These are phyloP conservation scores for Caenorhabditis inopinata DNA, from an alignment of 1,140 invertebrate genomes.

Conservation along the genomic window DNA sequence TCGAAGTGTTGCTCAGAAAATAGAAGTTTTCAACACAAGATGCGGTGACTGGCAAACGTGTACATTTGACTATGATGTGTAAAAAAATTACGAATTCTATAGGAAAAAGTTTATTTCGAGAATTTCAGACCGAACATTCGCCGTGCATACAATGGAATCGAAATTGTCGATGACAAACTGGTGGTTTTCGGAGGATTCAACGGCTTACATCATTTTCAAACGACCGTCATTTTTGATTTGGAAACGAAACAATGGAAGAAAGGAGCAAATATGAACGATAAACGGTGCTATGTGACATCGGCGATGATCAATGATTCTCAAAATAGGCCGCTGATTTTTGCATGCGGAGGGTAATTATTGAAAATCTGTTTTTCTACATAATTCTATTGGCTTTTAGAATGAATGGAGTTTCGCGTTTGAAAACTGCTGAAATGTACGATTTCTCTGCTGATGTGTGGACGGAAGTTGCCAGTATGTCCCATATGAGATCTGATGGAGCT, in stretches of 20 bases:
- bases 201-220: constrained; percentile 1
- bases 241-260: constrained; percentile 5
- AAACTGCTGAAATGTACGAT: not conserved
- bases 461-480: not conserved
- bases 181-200: constrained; percentile 19
- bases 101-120: no score
- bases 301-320: not conserved
- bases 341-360: not conserved
- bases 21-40: constrained; percentile 24
- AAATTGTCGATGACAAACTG: not conserved
- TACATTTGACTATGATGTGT: not conserved
- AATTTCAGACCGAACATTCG: constrained; percentile 14
- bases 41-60: constrained; percentile 10
- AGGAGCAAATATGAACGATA: constrained; percentile 8
- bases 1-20: not conserved
- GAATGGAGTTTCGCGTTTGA: not conserved
- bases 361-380: not conserved
- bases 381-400: not conserved
- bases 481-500: constrained; percentile 26
- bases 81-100: no score
- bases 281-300: constrained; percentile 24
- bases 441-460: not conserved
- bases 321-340: constrained; percentile 2
- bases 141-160: constrained; percentile 25
- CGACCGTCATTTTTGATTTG: not conserved